phyloP scores from a whole-genome alignment of 2,113 vertebrate genomes.

The Serilophus lunatus region DNA sequence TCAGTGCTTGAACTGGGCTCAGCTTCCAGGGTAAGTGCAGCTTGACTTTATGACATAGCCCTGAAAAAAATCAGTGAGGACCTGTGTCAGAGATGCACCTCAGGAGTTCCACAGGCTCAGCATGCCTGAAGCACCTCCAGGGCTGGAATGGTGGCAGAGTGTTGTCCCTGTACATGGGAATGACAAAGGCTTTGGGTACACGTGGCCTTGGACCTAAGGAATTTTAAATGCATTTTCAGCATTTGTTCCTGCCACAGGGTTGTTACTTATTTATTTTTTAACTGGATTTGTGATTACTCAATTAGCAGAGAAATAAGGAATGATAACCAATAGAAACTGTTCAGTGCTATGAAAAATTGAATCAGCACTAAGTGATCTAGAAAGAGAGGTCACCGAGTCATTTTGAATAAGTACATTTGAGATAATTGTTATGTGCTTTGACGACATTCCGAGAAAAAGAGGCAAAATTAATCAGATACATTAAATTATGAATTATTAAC shows the following conservation, averaged over 20 bases:
- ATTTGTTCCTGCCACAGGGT: not conserved
- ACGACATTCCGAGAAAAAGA: constrained; percentile 26
- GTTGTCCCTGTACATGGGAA: not conserved
- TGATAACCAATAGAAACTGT: not conserved
- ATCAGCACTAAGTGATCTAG: constrained; percentile 32
- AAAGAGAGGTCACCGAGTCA: constrained; percentile 8
- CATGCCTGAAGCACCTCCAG: not conserved
- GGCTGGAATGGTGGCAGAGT: not conserved
- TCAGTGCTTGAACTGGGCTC: not conserved
- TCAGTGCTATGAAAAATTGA: not conserved
- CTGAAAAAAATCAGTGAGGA: not conserved
- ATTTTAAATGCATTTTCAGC: not conserved
- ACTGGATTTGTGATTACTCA: not conserved
- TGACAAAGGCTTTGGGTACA: not conserved
- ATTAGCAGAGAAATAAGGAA: constrained; percentile 3
- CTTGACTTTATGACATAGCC: not conserved
- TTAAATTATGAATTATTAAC: constrained; percentile 67
- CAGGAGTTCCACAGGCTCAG: not conserved
- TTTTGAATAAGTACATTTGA: constrained; percentile 35
- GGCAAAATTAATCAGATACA: constrained; percentile 58
- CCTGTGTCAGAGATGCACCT: not conserved
- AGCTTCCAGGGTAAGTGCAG: not conserved
- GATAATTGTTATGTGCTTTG: constrained; percentile 42
- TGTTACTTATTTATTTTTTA: not conserved
- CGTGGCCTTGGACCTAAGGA: not conserved